Evolutionary conservation across 2,113 vertebrate genomes (phyloP).

Genomic region (Salvelinus sp.): DNA sequence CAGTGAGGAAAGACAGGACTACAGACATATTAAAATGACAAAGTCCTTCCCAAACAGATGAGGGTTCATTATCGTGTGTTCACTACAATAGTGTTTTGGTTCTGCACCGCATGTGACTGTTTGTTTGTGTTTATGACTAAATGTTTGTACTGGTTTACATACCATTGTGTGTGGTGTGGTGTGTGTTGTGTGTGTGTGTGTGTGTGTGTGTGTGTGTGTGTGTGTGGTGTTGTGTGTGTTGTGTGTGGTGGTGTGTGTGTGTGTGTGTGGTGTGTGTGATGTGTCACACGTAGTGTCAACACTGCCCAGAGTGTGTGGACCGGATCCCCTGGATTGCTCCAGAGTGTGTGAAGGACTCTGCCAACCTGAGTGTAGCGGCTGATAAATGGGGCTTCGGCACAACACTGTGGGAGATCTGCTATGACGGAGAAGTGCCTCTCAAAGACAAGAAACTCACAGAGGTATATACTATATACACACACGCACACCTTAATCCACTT

Average conservation of each 20-base stretch:
- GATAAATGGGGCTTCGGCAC: constrained; percentile 98
- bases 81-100: no score
- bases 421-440: constrained; percentile 92
- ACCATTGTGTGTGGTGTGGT: background rate
- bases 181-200: background rate
- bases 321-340: constrained; percentile 97
- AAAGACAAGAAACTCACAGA: constrained; percentile 95
- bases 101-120: no score
- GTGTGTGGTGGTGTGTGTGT: background rate
- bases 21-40: no score
- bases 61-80: no score
- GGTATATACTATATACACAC: constrained; percentile 67
- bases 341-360: constrained; percentile 85
- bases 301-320: constrained; percentile 87
- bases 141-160: no score
- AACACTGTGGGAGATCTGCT: constrained; percentile 98
- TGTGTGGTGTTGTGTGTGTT: constrained; percentile 2
- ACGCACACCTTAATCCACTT: background rate
- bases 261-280: background rate
- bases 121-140: no score
- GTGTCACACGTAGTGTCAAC: background rate
- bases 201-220: background rate
- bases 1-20: no score
- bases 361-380: constrained; percentile 85
- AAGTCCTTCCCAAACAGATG: no score